A percentile compares a stretch with the other conserved stretches of the same genome.
Evolutionary conservation across 30 jellyfish, hydroid and myxozoan genomes (phyloP).

Genomic region (Chrysaora quinquecirrha): DNA sequence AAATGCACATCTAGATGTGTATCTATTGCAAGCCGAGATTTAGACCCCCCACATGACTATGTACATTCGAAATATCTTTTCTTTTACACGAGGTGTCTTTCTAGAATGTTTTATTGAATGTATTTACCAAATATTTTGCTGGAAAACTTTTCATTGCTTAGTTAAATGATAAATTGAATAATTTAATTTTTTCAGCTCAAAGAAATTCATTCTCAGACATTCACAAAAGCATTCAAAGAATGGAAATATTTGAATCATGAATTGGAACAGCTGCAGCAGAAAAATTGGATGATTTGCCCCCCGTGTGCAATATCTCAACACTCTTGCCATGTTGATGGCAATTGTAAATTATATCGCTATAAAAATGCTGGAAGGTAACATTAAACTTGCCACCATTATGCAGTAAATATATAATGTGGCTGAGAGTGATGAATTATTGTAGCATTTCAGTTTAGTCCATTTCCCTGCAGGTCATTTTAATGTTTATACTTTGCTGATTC

Average conservation of each 20-base stretch:
- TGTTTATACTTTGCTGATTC: not conserved
- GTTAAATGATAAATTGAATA: not conserved
- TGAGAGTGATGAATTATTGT: not conserved
- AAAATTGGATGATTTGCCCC: not conserved
- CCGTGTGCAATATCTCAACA: not conserved
- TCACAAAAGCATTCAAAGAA: not conserved
- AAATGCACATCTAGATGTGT: not conserved
- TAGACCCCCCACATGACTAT: not conserved
- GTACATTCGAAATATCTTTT: not conserved
- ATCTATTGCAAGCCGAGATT: not conserved
- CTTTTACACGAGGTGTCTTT: not conserved
- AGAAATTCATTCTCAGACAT: not conserved
- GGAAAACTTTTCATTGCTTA: not conserved
- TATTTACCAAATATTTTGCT: not conserved
- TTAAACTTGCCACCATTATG: not conserved
- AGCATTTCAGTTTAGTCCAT: not conserved
- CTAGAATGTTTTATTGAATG: not conserved
- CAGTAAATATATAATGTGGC: not conserved
- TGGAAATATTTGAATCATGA: not conserved
- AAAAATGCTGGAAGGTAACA: not conserved
- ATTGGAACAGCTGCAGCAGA: slow-evolving; percentile 1
- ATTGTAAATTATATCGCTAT: not conserved
- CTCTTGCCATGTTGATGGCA: not conserved
- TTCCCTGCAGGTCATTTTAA: not conserved
- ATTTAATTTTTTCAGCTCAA: not conserved